Percentiles rank a stretch among this genome's conserved stretches.
Evolutionary conservation across 2,888 invertebrate genomes (phyloP).

Genomic region (Calameuta filiformis): DNA sequence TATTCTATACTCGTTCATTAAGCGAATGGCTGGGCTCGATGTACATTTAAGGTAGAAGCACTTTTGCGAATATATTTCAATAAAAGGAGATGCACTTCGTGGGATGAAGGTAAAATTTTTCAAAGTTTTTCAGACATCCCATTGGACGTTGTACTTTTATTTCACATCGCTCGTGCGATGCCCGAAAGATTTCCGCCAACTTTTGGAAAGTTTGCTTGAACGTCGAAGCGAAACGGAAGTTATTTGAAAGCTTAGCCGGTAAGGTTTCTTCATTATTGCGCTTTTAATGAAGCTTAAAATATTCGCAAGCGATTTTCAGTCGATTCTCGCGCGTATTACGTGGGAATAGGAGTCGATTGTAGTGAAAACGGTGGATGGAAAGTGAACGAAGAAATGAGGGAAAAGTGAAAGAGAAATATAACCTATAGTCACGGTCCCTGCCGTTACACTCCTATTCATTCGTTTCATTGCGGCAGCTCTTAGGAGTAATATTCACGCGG

Average conservation of each 20-base stretch:
- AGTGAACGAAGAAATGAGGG: slow-evolving; percentile 10
- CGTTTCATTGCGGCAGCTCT: slow-evolving; percentile 36
- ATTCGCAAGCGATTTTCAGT: slow-evolving; percentile 30
- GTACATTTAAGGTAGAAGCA: neutral
- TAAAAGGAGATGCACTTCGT: neutral
- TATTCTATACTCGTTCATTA: neutral
- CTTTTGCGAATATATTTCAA: neutral
- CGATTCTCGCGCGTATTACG: slow-evolving; percentile 3
- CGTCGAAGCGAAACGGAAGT: slow-evolving; percentile 23
- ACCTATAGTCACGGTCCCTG: neutral
- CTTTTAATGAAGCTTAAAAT: slow-evolving; percentile 54
- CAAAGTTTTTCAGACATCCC: neutral
- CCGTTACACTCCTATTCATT: slow-evolving; percentile 32
- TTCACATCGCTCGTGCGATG: neutral
- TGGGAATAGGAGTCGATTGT: slow-evolving; percentile 3
- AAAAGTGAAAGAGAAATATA: slow-evolving; percentile 22
- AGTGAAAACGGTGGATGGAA: neutral
- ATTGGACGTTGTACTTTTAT: neutral
- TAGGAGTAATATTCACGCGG: slow-evolving; percentile 36
- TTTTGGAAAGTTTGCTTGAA: slow-evolving; percentile 29
- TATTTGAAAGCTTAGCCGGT: slow-evolving; percentile 34
- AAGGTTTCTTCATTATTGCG: slow-evolving; percentile 49
- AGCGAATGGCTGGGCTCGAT: neutral
- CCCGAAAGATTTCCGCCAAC: slow-evolving; percentile 38
- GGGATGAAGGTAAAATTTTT: slow-evolving; percentile 23